Evolutionary conservation across 2,797 vertebrate species (phyloP), one percentile per base, ranked within the genome.

Genomic region (Cetoscarus ocellatus): DNA sequence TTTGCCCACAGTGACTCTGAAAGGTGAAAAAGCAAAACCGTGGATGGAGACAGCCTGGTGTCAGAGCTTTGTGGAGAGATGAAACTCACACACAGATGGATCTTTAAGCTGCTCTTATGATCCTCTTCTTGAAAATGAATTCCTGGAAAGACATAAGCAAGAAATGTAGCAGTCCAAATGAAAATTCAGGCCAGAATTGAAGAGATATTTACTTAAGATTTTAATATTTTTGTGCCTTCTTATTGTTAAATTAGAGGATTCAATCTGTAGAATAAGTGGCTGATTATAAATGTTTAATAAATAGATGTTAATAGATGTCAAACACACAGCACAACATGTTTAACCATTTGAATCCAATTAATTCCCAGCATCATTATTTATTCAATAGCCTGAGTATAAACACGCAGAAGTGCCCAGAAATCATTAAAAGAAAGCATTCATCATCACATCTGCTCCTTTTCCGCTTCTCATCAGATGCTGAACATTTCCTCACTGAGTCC

Each of bases 1-100:
- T 72, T 70, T 58, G 51, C 53, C 52, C 48, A 48, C 18, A 17
- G n/a, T 38, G 73, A 12, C 13, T 61, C 39, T 64, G 49, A 1
- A 67, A 71, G 68, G 64, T 72, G 67, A 54, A 53, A 57, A 68
- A 45, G 34, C 13, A 47, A 65, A 61, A 61, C 15, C 15, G 8
- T 1, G 49, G 43, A 71, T 58, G 7, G 61, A 78, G 51, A 11
- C 43, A 27, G 62, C 15, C 0, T 8, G 7, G 39, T 58, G 48
- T 73, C 58, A 61, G 47, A 74, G 43, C 53, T 57, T 39, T 64
- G 34, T 39, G 36, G 59, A 65, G 60, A 45, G 59, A 54, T 48
- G 45, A 44, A 17, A 57, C 45, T 54, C 39, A 66, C 61, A 61
- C 11, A 3, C 5, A 61, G 12, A 49, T n/a, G 18, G 12, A 70